Evolutionary conservation across 1,140 invertebrate genomes (phyloP).

Genomic region (Aphelenchoides avenae): DNA sequence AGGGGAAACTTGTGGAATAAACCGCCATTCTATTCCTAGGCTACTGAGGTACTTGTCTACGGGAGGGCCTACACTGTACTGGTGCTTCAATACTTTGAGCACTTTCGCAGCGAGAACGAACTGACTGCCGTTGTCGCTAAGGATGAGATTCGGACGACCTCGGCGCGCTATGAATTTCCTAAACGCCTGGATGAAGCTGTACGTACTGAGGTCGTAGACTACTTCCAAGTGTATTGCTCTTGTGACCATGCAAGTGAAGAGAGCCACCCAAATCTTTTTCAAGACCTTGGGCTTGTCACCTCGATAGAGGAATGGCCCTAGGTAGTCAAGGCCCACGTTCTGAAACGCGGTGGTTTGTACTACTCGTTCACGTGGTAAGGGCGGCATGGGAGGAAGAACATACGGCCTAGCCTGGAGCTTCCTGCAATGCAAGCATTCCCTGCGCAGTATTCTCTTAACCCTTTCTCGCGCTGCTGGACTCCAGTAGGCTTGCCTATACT

Average conservation of each 20-base stretch:
- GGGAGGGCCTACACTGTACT: neutral
- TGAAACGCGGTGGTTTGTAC: conserved; percentile 3
- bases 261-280: conserved; percentile 55
- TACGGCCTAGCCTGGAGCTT: neutral
- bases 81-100: conserved; percentile 25
- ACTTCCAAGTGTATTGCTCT: conserved; percentile 62
- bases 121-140: conserved; percentile 59
- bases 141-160: conserved; percentile 49
- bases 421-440: neutral
- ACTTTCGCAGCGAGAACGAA: conserved; percentile 54
- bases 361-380: conserved; percentile 1
- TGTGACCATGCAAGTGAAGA: conserved; percentile 60
- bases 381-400: neutral
- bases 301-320: neutral
- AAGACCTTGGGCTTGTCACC: neutral
- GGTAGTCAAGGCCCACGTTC: conserved; percentile 10
- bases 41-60: no score
- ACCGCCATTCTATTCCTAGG: conserved; percentile 10
- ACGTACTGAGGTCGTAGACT: conserved; percentile 49
- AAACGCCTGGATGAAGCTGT: conserved; percentile 48
- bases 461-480: no score
- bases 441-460: no score
- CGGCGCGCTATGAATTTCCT: conserved; percentile 55
- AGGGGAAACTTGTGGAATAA: conserved; percentile 15
- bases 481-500: no score